Evolutionary conservation across 2,888 invertebrate genomes (phyloP).

Genomic region (Diaperis boleti): DNA sequence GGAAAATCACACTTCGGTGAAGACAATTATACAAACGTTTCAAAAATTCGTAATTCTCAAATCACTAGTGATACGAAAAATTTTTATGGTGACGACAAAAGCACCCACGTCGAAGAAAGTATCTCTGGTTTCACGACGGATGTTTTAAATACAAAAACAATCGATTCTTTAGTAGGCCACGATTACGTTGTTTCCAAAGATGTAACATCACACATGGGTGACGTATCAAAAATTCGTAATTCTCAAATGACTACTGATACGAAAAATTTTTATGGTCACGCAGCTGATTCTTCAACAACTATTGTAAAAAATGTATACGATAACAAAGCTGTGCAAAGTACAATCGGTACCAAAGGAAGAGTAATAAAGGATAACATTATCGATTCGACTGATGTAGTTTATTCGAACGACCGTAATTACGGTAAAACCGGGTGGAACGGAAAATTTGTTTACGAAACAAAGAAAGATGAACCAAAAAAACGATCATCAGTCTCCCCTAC

Average conservation of each 20-base stretch:
- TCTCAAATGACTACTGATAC: slow-evolving; percentile 56
- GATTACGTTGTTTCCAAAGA: slow-evolving; percentile 42
- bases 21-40: slow-evolving; percentile 54
- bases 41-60: slow-evolving; percentile 52
- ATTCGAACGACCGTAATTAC: slow-evolving; percentile 63
- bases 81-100: slow-evolving; percentile 59
- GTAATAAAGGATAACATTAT: slow-evolving; percentile 68
- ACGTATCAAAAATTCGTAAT: slow-evolving; percentile 52
- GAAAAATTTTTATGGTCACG: slow-evolving; percentile 61
- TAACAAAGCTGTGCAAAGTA: slow-evolving; percentile 62
- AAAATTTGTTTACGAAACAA: slow-evolving; percentile 60
- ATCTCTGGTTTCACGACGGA: neutral
- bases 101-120: slow-evolving; percentile 54
- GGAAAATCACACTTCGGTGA: slow-evolving; percentile 46
- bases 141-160: neutral
- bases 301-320: slow-evolving; percentile 61
- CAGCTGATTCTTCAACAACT: slow-evolving; percentile 56
- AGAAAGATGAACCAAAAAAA: slow-evolving; percentile 26
- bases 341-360: slow-evolving; percentile 63
- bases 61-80: slow-evolving; percentile 55
- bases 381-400: slow-evolving; percentile 63
- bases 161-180: neutral
- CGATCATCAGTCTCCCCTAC: slow-evolving; percentile 6
- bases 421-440: slow-evolving; percentile 66
- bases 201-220: too few species aligned